Evolutionary conservation across 23 tunicate genomes (phyloP).

Genomic region (Phallusia fumigata): DNA sequence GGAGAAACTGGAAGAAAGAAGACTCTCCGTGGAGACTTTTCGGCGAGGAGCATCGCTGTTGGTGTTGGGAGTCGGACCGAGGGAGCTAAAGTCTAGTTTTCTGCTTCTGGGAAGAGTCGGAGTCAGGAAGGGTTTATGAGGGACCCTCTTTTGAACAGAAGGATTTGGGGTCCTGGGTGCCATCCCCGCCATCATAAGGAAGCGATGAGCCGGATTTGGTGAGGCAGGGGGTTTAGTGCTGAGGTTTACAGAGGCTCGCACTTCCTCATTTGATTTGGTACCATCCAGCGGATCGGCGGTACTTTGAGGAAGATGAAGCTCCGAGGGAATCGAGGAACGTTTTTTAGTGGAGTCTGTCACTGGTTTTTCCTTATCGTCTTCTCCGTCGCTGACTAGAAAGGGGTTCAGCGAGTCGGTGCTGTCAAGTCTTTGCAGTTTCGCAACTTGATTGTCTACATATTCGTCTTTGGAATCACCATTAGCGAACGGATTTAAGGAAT

Average conservation of each 20-base stretch:
- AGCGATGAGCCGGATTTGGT: neutral
- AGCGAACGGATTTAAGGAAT: neutral
- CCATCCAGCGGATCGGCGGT: neutral
- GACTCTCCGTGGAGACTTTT: neutral
- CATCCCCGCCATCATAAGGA: conserved; percentile 1
- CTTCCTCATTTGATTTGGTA: neutral
- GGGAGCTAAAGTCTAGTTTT: neutral
- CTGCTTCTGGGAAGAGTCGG: neutral
- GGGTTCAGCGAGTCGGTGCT: neutral
- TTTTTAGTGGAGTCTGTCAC: neutral
- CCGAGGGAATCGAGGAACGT: neutral
- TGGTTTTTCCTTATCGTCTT: neutral
- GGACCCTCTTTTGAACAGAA: neutral
- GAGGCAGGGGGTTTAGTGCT: neutral
- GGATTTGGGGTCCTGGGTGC: neutral
- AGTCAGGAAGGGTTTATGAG: neutral
- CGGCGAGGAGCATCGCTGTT: neutral
- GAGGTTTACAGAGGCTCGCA: neutral
- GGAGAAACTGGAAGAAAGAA: neutral
- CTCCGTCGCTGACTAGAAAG: neutral
- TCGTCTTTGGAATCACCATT: neutral
- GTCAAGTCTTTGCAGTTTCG: neutral
- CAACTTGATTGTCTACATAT: neutral
- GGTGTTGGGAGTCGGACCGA: neutral
- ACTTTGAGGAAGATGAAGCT: neutral